Percentiles rank a stretch among this genome's conserved stretches.
Conservation (phyloP, 2,797 vertebrate species). For the Alectoris magna region DNA sequence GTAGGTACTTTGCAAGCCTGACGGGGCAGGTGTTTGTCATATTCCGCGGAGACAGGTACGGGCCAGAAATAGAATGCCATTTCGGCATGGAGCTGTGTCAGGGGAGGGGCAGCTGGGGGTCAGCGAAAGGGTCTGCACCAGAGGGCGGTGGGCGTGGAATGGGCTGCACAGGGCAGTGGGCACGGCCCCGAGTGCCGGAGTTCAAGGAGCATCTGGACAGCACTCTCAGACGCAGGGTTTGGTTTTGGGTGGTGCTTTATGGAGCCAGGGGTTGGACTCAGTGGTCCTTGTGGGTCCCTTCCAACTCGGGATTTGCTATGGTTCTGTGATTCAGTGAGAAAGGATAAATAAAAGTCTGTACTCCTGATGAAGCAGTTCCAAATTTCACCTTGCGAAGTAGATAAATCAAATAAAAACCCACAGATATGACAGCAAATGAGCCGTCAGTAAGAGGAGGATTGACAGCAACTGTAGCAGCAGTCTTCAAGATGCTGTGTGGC, state of each 20-base stretch:
- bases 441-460: background rate
- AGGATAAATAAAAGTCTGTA: background rate
- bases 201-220: background rate
- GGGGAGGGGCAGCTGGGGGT: background rate
- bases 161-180: background rate
- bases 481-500: background rate
- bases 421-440: background rate
- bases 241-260: background rate
- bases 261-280: background rate
- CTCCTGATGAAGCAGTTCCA: background rate
- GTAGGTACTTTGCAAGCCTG: accelerated
- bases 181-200: background rate
- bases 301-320: background rate
- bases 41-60: background rate
- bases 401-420: background rate
- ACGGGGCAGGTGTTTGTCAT: accelerated
- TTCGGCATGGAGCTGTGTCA: background rate
- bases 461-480: accelerated
- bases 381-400: background rate
- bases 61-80: background rate
- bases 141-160: background rate
- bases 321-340: background rate
- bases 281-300: background rate
- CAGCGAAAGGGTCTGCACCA: background rate
- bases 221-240: background rate